phyloP scores from a whole-genome alignment of 1,140 invertebrate genomes.

The Triops cancriformis region DNA sequence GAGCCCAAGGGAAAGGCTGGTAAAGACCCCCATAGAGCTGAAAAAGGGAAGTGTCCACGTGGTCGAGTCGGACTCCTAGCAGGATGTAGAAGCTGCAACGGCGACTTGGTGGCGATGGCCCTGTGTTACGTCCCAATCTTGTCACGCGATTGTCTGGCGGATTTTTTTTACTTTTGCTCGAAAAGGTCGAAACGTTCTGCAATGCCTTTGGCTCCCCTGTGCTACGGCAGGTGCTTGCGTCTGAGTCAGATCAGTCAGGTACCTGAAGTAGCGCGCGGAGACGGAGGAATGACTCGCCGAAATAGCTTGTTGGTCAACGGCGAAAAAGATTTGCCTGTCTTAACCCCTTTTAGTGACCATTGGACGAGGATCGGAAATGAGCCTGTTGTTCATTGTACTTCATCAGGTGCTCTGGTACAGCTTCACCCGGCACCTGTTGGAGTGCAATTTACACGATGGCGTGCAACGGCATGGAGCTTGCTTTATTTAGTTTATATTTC shows the following conservation, averaged over 20 bases:
- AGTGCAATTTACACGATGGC: slow-evolving; percentile 65
- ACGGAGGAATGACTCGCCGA: slow-evolving; percentile 34
- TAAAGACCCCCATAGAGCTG: background rate
- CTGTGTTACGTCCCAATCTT: too few species aligned
- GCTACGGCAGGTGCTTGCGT: slow-evolving; percentile 55
- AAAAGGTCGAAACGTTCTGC: background rate
- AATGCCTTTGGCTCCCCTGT: slow-evolving; percentile 33
- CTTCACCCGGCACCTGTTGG: slow-evolving; percentile 87
- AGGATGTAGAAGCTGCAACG: background rate
- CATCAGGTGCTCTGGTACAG: slow-evolving; percentile 91
- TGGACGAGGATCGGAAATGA: background rate
- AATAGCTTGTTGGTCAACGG: background rate
- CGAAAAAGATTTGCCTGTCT: background rate
- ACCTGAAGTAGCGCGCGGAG: slow-evolving; percentile 95
- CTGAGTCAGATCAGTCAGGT: slow-evolving; percentile 74
- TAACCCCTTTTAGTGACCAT: background rate
- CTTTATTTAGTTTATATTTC: background rate
- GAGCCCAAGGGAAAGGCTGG: background rate
- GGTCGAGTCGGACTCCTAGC: background rate
- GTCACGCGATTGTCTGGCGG: too few species aligned
- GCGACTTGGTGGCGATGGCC: background rate
- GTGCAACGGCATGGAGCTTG: background rate
- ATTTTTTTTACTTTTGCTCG: too few species aligned
- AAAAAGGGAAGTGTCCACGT: background rate
- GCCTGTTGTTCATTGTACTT: slow-evolving; percentile 83